Conservation (phyloP, 1,140 invertebrate species). For the Penaeus chinensis region DNA sequence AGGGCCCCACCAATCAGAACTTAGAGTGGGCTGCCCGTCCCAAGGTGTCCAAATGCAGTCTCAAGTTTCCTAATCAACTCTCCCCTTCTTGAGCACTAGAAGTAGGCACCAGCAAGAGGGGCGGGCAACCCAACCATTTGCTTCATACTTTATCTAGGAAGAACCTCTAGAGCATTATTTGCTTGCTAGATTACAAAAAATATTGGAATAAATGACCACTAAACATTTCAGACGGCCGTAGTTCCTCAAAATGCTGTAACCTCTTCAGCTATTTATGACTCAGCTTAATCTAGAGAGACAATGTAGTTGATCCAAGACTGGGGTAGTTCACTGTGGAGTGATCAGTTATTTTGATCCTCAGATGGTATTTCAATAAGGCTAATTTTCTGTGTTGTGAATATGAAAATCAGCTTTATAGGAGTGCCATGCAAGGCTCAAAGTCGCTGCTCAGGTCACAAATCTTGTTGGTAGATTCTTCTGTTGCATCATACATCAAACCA, state of each 20-base stretch:
- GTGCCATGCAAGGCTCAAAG: neutral
- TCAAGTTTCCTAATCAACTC: slow-evolving; percentile 52
- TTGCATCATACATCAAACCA: slow-evolving; percentile 41
- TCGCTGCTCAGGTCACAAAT: slow-evolving; percentile 26
- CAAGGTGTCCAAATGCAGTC: slow-evolving; percentile 44
- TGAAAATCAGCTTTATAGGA: slow-evolving; percentile 29
- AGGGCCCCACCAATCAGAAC: slow-evolving; percentile 51
- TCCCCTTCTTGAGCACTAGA: slow-evolving; percentile 43
- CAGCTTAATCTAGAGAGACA: slow-evolving; percentile 57
- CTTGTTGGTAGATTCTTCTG: slow-evolving; percentile 41
- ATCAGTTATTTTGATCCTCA: slow-evolving; percentile 31
- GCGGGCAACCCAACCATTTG: slow-evolving; percentile 54
- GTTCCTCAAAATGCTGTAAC: slow-evolving; percentile 61
- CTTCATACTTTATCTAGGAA: slow-evolving; percentile 61
- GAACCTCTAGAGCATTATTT: slow-evolving; percentile 62
- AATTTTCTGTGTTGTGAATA: slow-evolving; percentile 6
- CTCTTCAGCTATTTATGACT: slow-evolving; percentile 57
- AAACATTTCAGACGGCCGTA: slow-evolving; percentile 61
- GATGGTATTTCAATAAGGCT: slow-evolving; percentile 25
- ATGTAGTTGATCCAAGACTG: slow-evolving; percentile 48
- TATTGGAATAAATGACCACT: slow-evolving; percentile 60
- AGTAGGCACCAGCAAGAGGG: slow-evolving; percentile 33
- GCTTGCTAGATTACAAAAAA: slow-evolving; percentile 62
- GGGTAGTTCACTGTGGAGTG: slow-evolving; percentile 44
- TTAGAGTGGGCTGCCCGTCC: slow-evolving; percentile 56